These are phyloP conservation scores for Volucella inflata DNA, from an alignment of 2,888 invertebrate species.

Conservation along the genomic window DNA sequence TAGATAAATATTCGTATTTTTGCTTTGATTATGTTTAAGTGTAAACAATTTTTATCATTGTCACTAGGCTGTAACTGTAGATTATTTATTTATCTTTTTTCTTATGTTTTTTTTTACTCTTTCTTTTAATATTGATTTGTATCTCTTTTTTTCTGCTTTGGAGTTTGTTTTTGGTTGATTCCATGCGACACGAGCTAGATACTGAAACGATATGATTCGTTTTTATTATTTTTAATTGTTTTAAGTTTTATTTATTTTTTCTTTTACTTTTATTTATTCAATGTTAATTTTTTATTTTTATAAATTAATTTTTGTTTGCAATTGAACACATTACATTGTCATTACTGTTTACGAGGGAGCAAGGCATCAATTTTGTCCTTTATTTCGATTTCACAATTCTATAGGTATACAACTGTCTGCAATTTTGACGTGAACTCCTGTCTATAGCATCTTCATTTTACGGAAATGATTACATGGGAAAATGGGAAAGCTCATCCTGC, in stretches of 20 bases:
- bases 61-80: neutral
- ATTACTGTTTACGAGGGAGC: neutral
- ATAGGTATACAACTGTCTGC: too few species aligned
- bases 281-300: slow-evolving; percentile 1
- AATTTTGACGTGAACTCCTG: too few species aligned
- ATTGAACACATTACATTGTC: neutral
- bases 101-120: neutral
- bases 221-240: slow-evolving; percentile 4
- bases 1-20: neutral
- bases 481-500: too few species aligned
- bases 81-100: too few species aligned
- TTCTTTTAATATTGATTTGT: neutral
- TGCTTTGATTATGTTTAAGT: neutral
- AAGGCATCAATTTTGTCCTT: too few species aligned
- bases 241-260: slow-evolving; percentile 14
- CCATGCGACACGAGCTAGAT: too few species aligned
- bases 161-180: too few species aligned
- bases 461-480: too few species aligned
- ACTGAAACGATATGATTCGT: neutral
- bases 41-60: neutral
- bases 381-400: too few species aligned
- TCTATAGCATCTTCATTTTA: too few species aligned
- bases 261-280: neutral
- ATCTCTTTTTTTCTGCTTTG: too few species aligned
- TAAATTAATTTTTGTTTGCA: neutral